Base-by-base conservation (phyloP, 2,113 vertebrate genomes). In the Phrynosoma blainvillii region DNA sequence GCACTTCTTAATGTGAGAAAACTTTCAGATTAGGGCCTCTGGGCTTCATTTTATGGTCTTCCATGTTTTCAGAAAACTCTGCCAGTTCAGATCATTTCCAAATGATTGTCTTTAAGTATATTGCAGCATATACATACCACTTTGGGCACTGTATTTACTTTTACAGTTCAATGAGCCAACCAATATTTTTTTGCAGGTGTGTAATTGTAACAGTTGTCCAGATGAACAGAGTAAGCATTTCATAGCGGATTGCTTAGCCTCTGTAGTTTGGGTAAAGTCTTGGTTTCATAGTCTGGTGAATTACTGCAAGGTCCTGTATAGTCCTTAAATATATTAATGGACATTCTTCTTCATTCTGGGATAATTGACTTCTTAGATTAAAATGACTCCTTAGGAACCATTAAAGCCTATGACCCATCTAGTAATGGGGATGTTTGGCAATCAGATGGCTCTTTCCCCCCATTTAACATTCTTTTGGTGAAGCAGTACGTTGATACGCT, bases 331-430 rank as follows among this genome's bases (percentile, higher is more conserved):
- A 56, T 87, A 88, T 83, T 91, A 74, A 85, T 92, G 62, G 90
- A 92, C 87, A 90, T 90, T 88, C 16, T 88, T 85, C 89, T 92
- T 92, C 89, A 91, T 84, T 81, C 86, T 88, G 88, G 56, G 85
- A 83, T 94, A 82, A 89, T 82, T 91, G 62, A 82, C n/a, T 90
- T 87, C 76, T 90, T 88, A 32, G 82, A 76, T 74, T 86, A 78
- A 81, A 92, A 92, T 25, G 88, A 84, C 25, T 90, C 78, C 75
- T 88, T 83, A 32, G 89, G 89, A 92, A 9, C 70, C 21, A 84
- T 86, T 80, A 11, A 3, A 70, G 0, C 47, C 47, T 79, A 0
- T 1, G 32, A 40, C 89, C 25, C 40, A 84, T 79, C 20, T 59
- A 88, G 52, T 66, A 56, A 0, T 16, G 32, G 20, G 32, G 56